phyloP scores from a whole-genome alignment of 1,140 invertebrate species.

The Drosophila seguyi region DNA sequence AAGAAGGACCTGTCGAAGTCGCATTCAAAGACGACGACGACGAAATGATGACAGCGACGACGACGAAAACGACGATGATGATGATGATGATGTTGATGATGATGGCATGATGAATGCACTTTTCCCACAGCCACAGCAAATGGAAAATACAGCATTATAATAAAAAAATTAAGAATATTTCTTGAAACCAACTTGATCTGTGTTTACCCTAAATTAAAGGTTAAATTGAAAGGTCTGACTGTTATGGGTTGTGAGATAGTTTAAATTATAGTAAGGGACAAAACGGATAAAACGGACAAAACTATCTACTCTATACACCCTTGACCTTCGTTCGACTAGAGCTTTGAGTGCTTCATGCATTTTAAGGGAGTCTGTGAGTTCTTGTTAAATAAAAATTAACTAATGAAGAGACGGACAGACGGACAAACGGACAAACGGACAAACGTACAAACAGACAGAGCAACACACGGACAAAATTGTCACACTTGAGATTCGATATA shows the following conservation, averaged over 20 bases:
- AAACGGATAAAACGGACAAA: too few species aligned
- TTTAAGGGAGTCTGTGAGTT: too few species aligned
- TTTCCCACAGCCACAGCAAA: background rate
- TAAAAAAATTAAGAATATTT: background rate
- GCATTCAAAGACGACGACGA: background rate
- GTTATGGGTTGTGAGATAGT: background rate
- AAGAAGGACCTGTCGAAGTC: slow-evolving; percentile 12
- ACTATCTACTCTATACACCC: too few species aligned
- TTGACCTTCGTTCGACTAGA: too few species aligned
- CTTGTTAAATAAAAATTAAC: too few species aligned
- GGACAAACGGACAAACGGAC: too few species aligned
- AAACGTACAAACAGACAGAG: too few species aligned
- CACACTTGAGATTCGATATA: too few species aligned
- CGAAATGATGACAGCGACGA: background rate
- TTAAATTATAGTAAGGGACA: too few species aligned
- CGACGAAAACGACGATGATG: background rate
- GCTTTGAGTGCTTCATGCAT: too few species aligned
- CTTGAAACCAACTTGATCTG: background rate
- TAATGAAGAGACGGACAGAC: too few species aligned
- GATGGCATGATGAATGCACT: background rate
- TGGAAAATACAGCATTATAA: background rate
- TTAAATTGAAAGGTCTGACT: background rate
- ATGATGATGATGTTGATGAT: background rate
- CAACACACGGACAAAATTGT: too few species aligned
- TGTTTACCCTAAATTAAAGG: background rate